Evolutionary conservation across 92 coral and sea anemone genomes (phyloP).

Genomic region (Umimayanthus kanabou): DNA sequence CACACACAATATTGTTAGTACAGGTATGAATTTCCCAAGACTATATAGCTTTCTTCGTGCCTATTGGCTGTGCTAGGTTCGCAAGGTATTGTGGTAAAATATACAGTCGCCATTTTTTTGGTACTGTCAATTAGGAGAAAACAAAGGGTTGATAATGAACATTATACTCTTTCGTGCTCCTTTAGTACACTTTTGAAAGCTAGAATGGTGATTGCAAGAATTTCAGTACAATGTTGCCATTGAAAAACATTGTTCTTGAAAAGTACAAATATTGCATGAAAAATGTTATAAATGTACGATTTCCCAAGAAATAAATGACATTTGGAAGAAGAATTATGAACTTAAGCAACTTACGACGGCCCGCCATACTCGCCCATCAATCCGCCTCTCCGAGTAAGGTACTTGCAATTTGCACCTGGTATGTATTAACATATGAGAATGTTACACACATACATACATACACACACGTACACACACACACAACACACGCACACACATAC

Average conservation of each 20-base stretch:
- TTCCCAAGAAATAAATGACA: too few relatives aligned
- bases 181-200: too few relatives aligned
- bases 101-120: too few relatives aligned
- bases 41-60: too few relatives aligned
- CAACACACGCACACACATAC: too few relatives aligned
- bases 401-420: neutral
- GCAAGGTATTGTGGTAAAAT: too few relatives aligned
- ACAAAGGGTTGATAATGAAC: neutral
- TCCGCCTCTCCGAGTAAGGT: neutral
- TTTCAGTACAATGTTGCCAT: too few relatives aligned
- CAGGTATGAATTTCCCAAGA: too few relatives aligned
- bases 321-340: neutral
- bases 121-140: neutral
- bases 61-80: too few relatives aligned
- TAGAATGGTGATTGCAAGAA: neutral
- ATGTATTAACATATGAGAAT: neutral
- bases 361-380: neutral
- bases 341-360: neutral
- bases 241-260: too few relatives aligned
- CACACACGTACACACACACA: too few relatives aligned
- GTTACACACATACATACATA: neutral
- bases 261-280: neutral
- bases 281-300: neutral
- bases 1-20: too few relatives aligned
- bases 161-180: neutral